A percentile compares a stretch with the other conserved stretches of the same genome.
phyloP scores from a whole-genome alignment of 2,888 invertebrate species.

The Phasia obesa region DNA sequence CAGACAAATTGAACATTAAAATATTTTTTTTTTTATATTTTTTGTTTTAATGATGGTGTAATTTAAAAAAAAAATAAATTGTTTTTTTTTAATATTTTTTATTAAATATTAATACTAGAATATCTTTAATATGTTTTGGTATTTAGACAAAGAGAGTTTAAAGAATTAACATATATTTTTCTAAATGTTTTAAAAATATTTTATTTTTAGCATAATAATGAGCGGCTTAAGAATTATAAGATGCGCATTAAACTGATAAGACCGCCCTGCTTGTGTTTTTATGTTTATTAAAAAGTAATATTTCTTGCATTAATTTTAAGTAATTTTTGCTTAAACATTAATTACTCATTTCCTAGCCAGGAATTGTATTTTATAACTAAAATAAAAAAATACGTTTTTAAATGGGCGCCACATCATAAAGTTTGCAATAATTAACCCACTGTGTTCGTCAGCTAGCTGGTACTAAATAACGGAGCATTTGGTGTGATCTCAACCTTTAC shows the following conservation, averaged over 20 bases:
- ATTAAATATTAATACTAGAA: slow-evolving; percentile 19
- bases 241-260: not conserved
- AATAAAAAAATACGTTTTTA: too few species aligned
- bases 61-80: slow-evolving; percentile 72
- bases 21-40: slow-evolving; percentile 55
- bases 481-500: too few species aligned
- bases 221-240: slow-evolving; percentile 35
- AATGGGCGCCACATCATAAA: too few species aligned
- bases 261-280: not conserved
- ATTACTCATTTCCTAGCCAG: too few species aligned
- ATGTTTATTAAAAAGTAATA: not conserved
- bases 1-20: slow-evolving; percentile 56
- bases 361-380: too few species aligned
- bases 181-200: not conserved
- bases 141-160: slow-evolving; percentile 48
- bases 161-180: not conserved
- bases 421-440: too few species aligned
- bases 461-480: too few species aligned
- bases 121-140: slow-evolving; percentile 27
- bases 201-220: not conserved
- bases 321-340: not conserved
- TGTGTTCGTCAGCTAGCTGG: too few species aligned
- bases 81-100: slow-evolving; percentile 1
- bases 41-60: slow-evolving; percentile 79
- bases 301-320: not conserved